Evolutionary conservation across 2,797 vertebrate genomes (phyloP).

Genomic region (Pteronotus mesoamericanus): DNA sequence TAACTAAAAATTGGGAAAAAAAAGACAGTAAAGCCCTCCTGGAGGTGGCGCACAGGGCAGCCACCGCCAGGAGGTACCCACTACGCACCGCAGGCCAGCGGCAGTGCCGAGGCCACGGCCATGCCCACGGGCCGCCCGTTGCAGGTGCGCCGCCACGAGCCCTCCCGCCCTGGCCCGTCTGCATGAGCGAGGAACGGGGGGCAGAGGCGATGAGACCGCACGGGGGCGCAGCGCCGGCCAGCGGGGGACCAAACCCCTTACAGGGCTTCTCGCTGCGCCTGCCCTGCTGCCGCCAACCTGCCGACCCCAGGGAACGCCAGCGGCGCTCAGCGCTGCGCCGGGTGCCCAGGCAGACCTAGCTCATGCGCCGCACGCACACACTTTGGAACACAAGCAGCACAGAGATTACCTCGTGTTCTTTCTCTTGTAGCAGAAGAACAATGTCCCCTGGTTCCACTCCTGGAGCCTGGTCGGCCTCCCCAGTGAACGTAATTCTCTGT

Average conservation of each 20-base stretch:
- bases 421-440: slow-evolving; percentile 96
- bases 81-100: neutral
- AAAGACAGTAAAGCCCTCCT: neutral
- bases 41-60: too few species aligned
- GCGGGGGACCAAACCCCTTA: neutral
- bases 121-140: too few species aligned
- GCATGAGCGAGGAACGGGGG: neutral
- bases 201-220: neutral
- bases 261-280: neutral
- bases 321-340: neutral
- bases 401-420: slow-evolving; percentile 93
- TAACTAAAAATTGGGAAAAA: rapidly evolving
- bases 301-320: too few species aligned
- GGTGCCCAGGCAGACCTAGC: neutral
- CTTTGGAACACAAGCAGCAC: neutral
- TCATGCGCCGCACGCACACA: neutral
- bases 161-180: too few species aligned
- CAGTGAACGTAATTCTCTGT: slow-evolving; percentile 97
- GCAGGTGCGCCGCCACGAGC: too few species aligned
- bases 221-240: neutral
- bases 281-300: too few species aligned
- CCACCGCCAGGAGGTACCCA: too few species aligned
- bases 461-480: slow-evolving; percentile 97
- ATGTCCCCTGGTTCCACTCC: slow-evolving; percentile 96
- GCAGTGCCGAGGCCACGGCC: neutral